Evolutionary conservation across 2,888 invertebrate species (phyloP).

Genomic region (Brachyopa scutellaris): DNA sequence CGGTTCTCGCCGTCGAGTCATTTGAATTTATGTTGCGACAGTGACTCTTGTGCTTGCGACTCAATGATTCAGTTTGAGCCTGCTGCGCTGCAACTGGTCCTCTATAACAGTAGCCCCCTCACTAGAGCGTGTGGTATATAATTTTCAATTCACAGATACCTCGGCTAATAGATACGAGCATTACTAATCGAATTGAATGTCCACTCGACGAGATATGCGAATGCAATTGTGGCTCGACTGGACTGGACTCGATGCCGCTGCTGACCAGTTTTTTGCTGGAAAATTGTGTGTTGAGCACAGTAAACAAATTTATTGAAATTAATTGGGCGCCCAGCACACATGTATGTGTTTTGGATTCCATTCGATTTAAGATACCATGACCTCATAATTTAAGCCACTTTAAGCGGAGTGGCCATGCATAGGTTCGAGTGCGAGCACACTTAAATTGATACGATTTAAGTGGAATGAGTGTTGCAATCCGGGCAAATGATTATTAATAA

Average conservation of each 20-base stretch:
- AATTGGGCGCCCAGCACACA: constrained; percentile 66
- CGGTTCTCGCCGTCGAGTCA: constrained; percentile 31
- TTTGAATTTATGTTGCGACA: constrained; percentile 38
- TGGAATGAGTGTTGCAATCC: constrained; percentile 65
- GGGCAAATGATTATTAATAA: constrained; percentile 63
- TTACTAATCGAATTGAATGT: constrained; percentile 71
- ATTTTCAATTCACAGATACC: constrained; percentile 63
- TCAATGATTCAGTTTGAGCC: constrained; percentile 46
- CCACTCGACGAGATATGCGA: constrained; percentile 65
- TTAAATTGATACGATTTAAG: constrained; percentile 57
- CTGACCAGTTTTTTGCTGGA: constrained; percentile 57
- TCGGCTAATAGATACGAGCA: constrained; percentile 63
- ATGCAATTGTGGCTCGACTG: constrained; percentile 56
- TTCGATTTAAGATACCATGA: constrained; percentile 62
- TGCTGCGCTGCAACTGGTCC: background rate
- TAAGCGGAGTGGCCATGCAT: constrained; percentile 51
- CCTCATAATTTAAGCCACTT: constrained; percentile 67
- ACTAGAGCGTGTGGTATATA: constrained; percentile 40
- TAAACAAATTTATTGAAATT: constrained; percentile 73
- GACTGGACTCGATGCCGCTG: too few species aligned
- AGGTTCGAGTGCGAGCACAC: too few species aligned
- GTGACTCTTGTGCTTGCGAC: constrained; percentile 25
- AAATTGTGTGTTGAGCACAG: constrained; percentile 64
- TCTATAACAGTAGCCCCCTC: background rate
- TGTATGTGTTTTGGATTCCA: background rate